Base-by-base conservation (phyloP, 2,113 vertebrate species). In the Paramisgurnus dabryanus region DNA sequence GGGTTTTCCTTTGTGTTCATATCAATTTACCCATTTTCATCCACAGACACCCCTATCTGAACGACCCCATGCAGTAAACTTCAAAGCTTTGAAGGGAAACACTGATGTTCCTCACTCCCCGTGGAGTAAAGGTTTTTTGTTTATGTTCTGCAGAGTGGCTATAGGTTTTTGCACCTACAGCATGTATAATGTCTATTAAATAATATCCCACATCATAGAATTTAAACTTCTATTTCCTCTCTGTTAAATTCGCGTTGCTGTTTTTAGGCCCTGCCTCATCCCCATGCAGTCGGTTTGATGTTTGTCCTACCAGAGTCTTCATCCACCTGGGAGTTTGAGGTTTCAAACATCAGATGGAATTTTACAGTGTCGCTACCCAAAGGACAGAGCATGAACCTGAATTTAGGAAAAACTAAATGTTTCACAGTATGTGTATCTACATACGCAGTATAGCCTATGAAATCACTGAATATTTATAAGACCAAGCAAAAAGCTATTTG, bases 11-110 rank as follows among this genome's bases (percentile, higher is more conserved):
- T 22, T 22, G 22, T 34, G 27, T 34, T 2, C 27, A 34, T 34
- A 34, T 34, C 27, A 34, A 34, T 34, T 34, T 34, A 34, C 27
- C 27, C 27, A 34, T 34, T 34, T 34, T 34, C 27, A 34, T 34
- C 27, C 27, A 34, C 27, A 34, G 27, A 34, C 27, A 34, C 27
- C 3, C 3, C 27, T 34, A 34, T 34, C 27, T 34, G 27, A 34
- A 34, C 27, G 3, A 34, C 27, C 27, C 27, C 27, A 34, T 34
- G 27, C 27, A 34, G 27, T 34, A 34, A 53, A 17, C 69, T n/a
- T 72, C 69, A 72, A 72, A 72, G 69, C 70, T 60, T 73, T 73
- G 70, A 73, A 73, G 53, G 17, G 17, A 43, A 1, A 8, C 34
- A 58, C 53, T 55, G 70, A 73, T 58, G 53, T 13, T 58, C 5